Evolutionary conservation across 2,113 vertebrate genomes (phyloP).

Genomic region (Misgurnus anguillicaudatus): DNA sequence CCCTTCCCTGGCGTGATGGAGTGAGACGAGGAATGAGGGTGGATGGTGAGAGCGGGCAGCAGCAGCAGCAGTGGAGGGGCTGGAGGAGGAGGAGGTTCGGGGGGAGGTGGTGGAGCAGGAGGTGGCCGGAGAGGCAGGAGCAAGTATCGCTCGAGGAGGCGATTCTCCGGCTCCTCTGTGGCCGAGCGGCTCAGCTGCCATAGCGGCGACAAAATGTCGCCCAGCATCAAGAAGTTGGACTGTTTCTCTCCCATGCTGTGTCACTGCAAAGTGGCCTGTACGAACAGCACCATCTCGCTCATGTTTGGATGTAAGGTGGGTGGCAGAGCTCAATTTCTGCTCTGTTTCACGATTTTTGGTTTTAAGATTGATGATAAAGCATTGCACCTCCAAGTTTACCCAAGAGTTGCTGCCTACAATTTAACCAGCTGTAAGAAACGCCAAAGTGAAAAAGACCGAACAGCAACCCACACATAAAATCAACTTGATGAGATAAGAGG

Average conservation of each 20-base stretch:
- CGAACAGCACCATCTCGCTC: conserved; percentile 85
- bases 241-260: conserved; percentile 86
- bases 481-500: conserved; percentile 29
- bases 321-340: conserved; percentile 59
- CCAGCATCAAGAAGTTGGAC: conserved; percentile 82
- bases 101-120: conserved; percentile 39
- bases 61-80: conserved; percentile 66
- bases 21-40: conserved; percentile 79
- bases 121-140: conserved; percentile 61
- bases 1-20: conserved; percentile 69
- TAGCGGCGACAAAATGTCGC: conserved; percentile 79
- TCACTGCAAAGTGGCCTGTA: conserved; percentile 89
- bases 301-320: conserved; percentile 91
- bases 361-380: conserved; percentile 23
- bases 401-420: not conserved
- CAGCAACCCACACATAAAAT: not conserved
- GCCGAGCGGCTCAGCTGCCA: conserved; percentile 73
- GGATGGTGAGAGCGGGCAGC: conserved; percentile 82
- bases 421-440: not conserved
- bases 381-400: conserved; percentile 17
- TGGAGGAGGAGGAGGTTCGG: conserved; percentile 53
- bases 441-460: not conserved
- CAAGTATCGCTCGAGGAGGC: conserved; percentile 73
- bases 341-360: conserved; percentile 34
- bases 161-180: conserved; percentile 75